Evolutionary conservation across 1,140 invertebrate species (phyloP).

Genomic region (Pantala flavescens): DNA sequence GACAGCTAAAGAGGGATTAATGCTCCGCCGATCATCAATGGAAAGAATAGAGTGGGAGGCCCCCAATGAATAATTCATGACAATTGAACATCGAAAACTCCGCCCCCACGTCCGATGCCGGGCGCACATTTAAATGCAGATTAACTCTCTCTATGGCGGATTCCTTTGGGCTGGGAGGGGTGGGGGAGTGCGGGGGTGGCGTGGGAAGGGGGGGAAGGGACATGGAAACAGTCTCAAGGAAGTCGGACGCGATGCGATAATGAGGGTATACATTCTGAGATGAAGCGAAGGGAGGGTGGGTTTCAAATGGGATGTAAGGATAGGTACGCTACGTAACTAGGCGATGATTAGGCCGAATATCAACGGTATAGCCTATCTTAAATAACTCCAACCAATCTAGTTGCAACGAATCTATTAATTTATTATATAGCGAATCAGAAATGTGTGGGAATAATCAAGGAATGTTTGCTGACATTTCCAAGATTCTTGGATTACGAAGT

Average conservation of each 20-base stretch:
- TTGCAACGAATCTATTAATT: too few species aligned
- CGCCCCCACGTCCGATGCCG: neutral
- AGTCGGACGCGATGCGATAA: neutral
- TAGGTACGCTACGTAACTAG: too few species aligned
- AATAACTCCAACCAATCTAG: too few species aligned
- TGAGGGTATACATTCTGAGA: neutral
- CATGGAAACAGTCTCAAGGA: neutral
- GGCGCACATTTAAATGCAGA: constrained; percentile 8
- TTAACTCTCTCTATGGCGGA: neutral
- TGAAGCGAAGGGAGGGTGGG: neutral
- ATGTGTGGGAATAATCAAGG: too few species aligned
- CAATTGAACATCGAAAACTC: constrained; percentile 9
- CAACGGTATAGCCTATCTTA: too few species aligned
- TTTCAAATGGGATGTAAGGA: too few species aligned
- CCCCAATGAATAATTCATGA: neutral
- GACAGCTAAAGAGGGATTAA: neutral
- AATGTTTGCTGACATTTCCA: too few species aligned
- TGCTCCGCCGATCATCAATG: neutral
- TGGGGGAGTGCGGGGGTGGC: neutral
- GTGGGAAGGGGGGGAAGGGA: neutral
- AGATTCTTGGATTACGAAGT: too few species aligned
- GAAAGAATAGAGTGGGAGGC: neutral
- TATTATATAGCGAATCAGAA: too few species aligned
- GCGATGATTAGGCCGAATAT: too few species aligned
- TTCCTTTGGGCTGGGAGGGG: neutral